Percentiles rank a stretch among this genome's conserved stretches.
Evolutionary conservation across 2,888 invertebrate genomes (phyloP).

Genomic region (Prionchulus punctatus): DNA sequence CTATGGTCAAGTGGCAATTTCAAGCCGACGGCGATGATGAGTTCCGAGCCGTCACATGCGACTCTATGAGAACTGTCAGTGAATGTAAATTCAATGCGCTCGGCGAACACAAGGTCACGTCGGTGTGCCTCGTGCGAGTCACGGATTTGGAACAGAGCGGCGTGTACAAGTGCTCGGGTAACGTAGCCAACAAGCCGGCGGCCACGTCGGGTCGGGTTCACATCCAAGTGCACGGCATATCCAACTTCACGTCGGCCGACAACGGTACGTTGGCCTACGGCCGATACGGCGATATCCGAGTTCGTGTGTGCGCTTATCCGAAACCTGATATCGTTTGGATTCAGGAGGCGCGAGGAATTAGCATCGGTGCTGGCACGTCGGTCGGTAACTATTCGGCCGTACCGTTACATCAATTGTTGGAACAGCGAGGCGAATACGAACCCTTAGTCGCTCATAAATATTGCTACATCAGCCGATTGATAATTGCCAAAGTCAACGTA

Average conservation of each 20-base stretch:
- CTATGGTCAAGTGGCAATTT: conserved; percentile 4
- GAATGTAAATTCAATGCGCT: conserved; percentile 5
- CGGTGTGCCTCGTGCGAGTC: conserved; percentile 1
- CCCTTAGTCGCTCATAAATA: neutral
- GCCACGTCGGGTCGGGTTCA: neutral
- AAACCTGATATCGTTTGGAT: conserved; percentile 7
- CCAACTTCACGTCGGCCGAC: neutral
- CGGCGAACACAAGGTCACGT: conserved; percentile 6
- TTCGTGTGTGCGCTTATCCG: conserved; percentile 3
- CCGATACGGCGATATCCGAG: neutral
- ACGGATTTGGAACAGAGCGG: conserved; percentile 5
- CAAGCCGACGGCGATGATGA: neutral
- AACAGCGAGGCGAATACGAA: neutral
- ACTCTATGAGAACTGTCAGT: conserved; percentile 4
- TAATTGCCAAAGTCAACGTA: no score
- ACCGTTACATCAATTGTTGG: neutral
- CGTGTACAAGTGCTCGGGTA: neutral
- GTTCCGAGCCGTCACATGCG: neutral
- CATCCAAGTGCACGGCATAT: neutral
- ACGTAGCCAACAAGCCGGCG: neutral
- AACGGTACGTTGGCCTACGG: neutral
- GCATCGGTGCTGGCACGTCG: neutral
- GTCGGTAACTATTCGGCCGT: neutral
- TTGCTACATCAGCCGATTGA: conserved; percentile 6
- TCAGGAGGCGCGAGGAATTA: neutral